Evolutionary conservation across 2,888 invertebrate species (phyloP).

Genomic region (Metellina segmentata): DNA sequence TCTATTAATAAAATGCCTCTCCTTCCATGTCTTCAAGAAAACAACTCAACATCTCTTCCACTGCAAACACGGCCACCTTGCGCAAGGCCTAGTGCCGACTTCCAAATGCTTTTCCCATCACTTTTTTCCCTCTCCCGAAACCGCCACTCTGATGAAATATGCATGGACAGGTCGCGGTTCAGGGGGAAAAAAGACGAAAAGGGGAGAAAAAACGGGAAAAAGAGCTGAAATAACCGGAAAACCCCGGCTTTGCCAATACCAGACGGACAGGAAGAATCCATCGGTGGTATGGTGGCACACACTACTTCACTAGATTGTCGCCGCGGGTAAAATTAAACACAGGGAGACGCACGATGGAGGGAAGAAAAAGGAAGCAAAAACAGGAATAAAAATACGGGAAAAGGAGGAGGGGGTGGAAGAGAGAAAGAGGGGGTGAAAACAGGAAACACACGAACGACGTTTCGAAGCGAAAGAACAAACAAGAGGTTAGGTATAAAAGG

Average conservation of each 20-base stretch:
- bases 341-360: slow-evolving; percentile 8
- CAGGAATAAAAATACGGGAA: not conserved
- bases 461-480: slow-evolving; percentile 68
- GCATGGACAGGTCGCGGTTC: slow-evolving; percentile 51
- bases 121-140: slow-evolving; percentile 1
- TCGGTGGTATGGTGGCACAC: not conserved
- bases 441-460: slow-evolving; percentile 42
- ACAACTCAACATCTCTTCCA: slow-evolving; percentile 17
- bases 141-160: slow-evolving; percentile 64
- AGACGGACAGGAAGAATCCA: slow-evolving; percentile 10
- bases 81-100: not conserved
- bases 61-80: not conserved
- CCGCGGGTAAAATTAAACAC: slow-evolving; percentile 76
- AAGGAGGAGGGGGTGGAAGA: slow-evolving; percentile 13
- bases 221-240: slow-evolving; percentile 59
- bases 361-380: slow-evolving; percentile 18
- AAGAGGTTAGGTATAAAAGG: slow-evolving; percentile 48
- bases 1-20: slow-evolving; percentile 65
- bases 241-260: slow-evolving; percentile 59
- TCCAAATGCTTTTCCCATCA: slow-evolving; percentile 55
- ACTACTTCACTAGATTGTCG: slow-evolving; percentile 70
- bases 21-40: slow-evolving; percentile 22
- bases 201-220: slow-evolving; percentile 34
- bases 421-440: slow-evolving; percentile 25
- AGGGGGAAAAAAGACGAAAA: not conserved